These are phyloP conservation scores for Sinohyriopsis cumingii DNA, from an alignment of 2,888 invertebrate species.

Conservation along the genomic window DNA sequence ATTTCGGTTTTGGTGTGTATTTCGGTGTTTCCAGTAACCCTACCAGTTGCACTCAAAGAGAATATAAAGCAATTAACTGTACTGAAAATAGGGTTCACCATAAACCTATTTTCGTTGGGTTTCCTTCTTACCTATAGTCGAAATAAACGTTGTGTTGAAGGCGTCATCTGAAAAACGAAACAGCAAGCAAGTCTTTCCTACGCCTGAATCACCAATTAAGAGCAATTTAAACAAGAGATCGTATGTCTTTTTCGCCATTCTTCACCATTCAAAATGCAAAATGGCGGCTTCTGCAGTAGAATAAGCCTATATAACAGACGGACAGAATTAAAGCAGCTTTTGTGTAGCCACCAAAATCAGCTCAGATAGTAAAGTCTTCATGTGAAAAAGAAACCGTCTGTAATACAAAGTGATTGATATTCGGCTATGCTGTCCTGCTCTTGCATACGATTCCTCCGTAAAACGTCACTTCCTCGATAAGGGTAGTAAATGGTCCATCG, in stretches of 20 bases:
- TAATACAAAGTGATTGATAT: too few relatives aligned
- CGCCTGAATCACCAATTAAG: constrained; percentile 68
- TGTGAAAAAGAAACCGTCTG: too few relatives aligned
- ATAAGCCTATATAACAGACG: too few relatives aligned
- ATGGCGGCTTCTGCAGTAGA: constrained; percentile 19
- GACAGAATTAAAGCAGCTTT: too few relatives aligned
- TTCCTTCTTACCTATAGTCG: constrained; percentile 75
- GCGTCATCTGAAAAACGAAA: constrained; percentile 70
- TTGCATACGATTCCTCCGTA: not conserved
- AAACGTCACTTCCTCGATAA: constrained; percentile 50
- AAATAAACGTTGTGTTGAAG: constrained; percentile 71
- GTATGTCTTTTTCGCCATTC: constrained; percentile 76
- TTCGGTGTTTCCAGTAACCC: too few relatives aligned
- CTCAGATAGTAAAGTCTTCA: too few relatives aligned
- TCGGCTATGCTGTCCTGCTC: not conserved
- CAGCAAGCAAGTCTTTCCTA: constrained; percentile 69
- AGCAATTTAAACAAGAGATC: constrained; percentile 69
- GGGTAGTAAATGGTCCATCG: constrained; percentile 22
- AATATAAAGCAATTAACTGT: constrained; percentile 73
- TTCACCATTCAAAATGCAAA: constrained; percentile 24
- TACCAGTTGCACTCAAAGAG: too few relatives aligned
- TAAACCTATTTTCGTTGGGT: too few relatives aligned
- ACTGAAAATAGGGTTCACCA: too few relatives aligned
- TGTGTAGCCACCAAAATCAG: too few relatives aligned
- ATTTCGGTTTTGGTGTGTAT: too few relatives aligned